phyloP scores from a whole-genome alignment of 2,113 vertebrate species.

The Oryzias curvinotus region DNA sequence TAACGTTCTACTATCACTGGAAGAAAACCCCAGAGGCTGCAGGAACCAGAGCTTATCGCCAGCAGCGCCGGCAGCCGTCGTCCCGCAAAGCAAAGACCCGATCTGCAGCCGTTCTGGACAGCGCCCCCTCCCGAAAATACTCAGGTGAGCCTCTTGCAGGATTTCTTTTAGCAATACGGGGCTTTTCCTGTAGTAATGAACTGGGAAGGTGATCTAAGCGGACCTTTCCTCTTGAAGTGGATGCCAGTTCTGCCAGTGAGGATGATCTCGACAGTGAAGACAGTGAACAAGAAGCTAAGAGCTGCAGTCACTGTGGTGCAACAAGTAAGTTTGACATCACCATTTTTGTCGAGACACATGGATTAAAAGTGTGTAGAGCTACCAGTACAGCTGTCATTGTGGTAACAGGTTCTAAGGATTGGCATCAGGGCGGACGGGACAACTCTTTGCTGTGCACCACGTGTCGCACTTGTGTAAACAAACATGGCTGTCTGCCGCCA shows the following conservation, averaged over 20 bases:
- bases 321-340: conserved; percentile 82
- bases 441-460: conserved; percentile 89
- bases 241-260: conserved; percentile 95
- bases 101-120: conserved; percentile 87
- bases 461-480: conserved; percentile 93
- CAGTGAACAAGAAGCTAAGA: conserved; percentile 96
- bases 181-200: not conserved
- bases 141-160: conserved; percentile 79
- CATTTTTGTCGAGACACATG: not conserved
- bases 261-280: conserved; percentile 98
- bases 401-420: conserved; percentile 92
- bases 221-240: conserved; percentile 78
- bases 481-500: conserved; percentile 92
- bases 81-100: conserved; percentile 97
- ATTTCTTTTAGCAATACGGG: not conserved
- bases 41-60: conserved; percentile 91
- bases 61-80: conserved; percentile 93
- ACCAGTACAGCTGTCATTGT: not conserved
- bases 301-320: conserved; percentile 94
- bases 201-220: not conserved
- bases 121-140: conserved; percentile 87
- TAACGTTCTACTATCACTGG: conserved; percentile 99
- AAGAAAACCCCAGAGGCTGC: conserved; percentile 98
- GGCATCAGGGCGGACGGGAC: conserved; percentile 92
- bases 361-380: not conserved